Evolutionary conservation across 30 jellyfish, hydroid and myxozoan species (phyloP), one percentile per base, ranked within the genome.

Genomic region (Catostylus mosaicus): DNA sequence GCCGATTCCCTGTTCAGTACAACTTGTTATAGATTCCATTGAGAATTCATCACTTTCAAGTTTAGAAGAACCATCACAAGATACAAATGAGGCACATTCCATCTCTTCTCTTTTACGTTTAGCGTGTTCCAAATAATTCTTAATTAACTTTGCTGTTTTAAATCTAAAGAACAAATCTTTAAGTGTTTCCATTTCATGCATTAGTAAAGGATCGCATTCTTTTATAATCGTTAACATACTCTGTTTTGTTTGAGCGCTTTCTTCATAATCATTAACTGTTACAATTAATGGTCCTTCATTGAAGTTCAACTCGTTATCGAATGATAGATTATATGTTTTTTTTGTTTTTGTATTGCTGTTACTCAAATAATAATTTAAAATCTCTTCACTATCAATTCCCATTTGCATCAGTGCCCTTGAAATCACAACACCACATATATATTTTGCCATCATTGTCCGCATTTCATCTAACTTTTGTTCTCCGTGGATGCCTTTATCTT

Each of bases 321-420:
- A 18, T 47, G 73, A 52, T 1, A 33, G 0, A 36, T 24, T n/a
- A 50, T 1, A 20, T 26, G 2, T 5, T 16, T 50, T 23, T 3
- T 18, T 50, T 23, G 14, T 3, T 5, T 50, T 23, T 6, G 14
- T 50, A 50, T 9, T 2, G 27, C 24, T 18, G 6, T 50, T 9
- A 30, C 24, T 24, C 3, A 31, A 8, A 12, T 65, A 14, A 65
- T 30, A 65, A 24, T 32, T 29, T 1, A 38, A 20, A 14, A 69
- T 23, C 0, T 72, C 83, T 4, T 38, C 30, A 22, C 48, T 72
- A 32, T 46, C 83, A 30, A 46, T 50, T 19, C 83, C 83, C 30
- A 38, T 19, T 36, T 45, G 69, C 34, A 26, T 36, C 71, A 72
- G 56, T 30, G 70, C 67, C 67, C 73, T 48, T n/a, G 83, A 60